Evolutionary conservation across 1,140 invertebrate species (phyloP).

Genomic region (Pogonomyrmex californicus): DNA sequence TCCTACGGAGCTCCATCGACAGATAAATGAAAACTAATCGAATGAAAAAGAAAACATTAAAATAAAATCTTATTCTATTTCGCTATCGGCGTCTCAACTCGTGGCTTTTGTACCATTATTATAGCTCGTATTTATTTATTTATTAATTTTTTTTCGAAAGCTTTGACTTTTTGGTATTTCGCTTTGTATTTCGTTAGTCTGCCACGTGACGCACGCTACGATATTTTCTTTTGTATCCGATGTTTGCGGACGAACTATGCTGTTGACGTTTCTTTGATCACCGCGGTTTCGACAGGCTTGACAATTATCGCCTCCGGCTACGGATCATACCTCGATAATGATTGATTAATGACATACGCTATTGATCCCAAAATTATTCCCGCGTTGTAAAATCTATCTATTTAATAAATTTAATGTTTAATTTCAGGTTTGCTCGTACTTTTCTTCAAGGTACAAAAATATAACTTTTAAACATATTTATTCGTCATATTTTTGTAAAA

Average conservation of each 20-base stretch:
- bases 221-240: conserved; percentile 30
- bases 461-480: not conserved
- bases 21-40: not conserved
- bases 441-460: not conserved
- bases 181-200: conserved; percentile 14
- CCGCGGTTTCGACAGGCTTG: conserved; percentile 35
- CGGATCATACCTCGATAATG: conserved; percentile 23
- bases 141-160: not conserved
- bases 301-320: conserved; percentile 47
- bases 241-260: conserved; percentile 25
- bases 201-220: not conserved
- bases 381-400: conserved; percentile 3
- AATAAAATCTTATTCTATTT: not conserved
- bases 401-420: not conserved
- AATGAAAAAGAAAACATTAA: not conserved
- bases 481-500: not conserved
- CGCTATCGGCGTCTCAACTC: too few species aligned
- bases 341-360: not conserved
- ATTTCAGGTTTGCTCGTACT: not conserved
- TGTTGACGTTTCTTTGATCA: conserved; percentile 53
- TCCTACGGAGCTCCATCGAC: not conserved
- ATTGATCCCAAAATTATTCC: not conserved
- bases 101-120: conserved; percentile 21
- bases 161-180: conserved; percentile 21
- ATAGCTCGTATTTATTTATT: conserved; percentile 23